These are phyloP conservation scores for Apogon talboti DNA, from an alignment of 2,797 vertebrate species.

Conservation along the genomic window DNA sequence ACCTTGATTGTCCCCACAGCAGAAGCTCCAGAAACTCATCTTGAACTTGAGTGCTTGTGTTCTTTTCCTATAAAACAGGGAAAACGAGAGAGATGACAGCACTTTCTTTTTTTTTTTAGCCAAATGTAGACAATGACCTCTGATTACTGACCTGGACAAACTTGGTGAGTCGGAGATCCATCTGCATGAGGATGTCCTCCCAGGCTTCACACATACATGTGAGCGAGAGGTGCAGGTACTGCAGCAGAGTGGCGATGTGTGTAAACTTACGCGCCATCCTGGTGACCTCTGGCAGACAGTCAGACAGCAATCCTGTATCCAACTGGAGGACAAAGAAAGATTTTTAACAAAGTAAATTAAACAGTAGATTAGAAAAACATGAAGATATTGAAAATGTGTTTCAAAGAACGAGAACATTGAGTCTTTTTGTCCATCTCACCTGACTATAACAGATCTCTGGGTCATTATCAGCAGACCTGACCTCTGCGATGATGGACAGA, in stretches of 20 bases:
- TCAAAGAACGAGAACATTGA: background rate
- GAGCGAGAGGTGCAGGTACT: slow-evolving; percentile 95
- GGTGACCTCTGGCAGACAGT: slow-evolving; percentile 94
- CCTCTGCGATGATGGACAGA: slow-evolving; percentile 91
- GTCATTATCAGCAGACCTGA: slow-evolving; percentile 75
- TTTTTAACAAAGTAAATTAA: background rate
- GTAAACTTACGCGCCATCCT: slow-evolving; percentile 98
- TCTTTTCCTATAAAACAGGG: slow-evolving; percentile 88
- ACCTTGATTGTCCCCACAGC: slow-evolving; percentile 98
- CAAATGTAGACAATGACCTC: no score
- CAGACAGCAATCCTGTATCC: slow-evolving; percentile 92
- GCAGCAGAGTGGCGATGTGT: slow-evolving; percentile 96
- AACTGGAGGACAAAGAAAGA: slow-evolving; percentile 77
- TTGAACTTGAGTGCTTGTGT: slow-evolving; percentile 96
- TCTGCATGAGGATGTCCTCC: slow-evolving; percentile 99
- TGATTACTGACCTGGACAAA: slow-evolving; percentile 91
- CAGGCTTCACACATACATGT: slow-evolving; percentile 98
- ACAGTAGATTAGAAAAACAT: background rate
- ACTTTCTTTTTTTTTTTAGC: background rate
- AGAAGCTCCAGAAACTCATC: slow-evolving; percentile 98
- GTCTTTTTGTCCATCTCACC: slow-evolving; percentile 66
- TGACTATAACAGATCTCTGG: slow-evolving; percentile 92
- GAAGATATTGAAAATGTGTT: background rate
- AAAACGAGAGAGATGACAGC: background rate
- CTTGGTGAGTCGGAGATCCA: slow-evolving; percentile 96